Evolutionary conservation across 1,140 invertebrate genomes (phyloP).

Genomic region (Zaprionus africanus): DNA sequence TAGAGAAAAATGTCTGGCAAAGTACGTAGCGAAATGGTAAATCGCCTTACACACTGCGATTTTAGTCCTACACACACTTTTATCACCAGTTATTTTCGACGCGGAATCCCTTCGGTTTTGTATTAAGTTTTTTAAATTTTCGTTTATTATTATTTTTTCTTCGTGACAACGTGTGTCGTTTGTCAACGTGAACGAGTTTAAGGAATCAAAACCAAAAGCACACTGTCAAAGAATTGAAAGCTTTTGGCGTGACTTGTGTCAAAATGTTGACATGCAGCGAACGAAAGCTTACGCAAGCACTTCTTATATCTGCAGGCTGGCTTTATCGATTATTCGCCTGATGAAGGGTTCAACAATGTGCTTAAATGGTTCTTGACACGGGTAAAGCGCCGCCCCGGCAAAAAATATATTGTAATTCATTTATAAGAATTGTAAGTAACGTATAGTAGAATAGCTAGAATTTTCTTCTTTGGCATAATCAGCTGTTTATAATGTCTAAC

Average conservation of each 20-base stretch:
- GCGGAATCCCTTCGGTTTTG: not conserved
- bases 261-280: slow-evolving; percentile 55
- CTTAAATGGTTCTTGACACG: slow-evolving; percentile 27
- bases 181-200: slow-evolving; percentile 72
- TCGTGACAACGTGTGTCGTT: slow-evolving; percentile 37
- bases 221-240: slow-evolving; percentile 72
- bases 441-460: no score
- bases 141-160: slow-evolving; percentile 43
- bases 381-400: no score
- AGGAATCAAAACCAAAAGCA: slow-evolving; percentile 78
- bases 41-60: slow-evolving; percentile 33
- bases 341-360: slow-evolving; percentile 27
- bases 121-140: slow-evolving; percentile 12
- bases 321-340: slow-evolving; percentile 47
- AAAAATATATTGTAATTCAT: no score
- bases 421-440: no score
- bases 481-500: no score
- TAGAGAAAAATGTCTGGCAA: slow-evolving; percentile 67
- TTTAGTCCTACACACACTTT: not conserved
- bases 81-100: not conserved
- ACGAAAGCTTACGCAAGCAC: slow-evolving; percentile 14
- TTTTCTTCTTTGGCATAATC: no score
- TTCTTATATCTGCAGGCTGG: slow-evolving; percentile 36
- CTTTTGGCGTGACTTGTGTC: slow-evolving; percentile 64
- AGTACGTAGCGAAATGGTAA: slow-evolving; percentile 63